phyloP scores from a whole-genome alignment of 2,888 invertebrate species.

The Eubasilissa splendida region DNA sequence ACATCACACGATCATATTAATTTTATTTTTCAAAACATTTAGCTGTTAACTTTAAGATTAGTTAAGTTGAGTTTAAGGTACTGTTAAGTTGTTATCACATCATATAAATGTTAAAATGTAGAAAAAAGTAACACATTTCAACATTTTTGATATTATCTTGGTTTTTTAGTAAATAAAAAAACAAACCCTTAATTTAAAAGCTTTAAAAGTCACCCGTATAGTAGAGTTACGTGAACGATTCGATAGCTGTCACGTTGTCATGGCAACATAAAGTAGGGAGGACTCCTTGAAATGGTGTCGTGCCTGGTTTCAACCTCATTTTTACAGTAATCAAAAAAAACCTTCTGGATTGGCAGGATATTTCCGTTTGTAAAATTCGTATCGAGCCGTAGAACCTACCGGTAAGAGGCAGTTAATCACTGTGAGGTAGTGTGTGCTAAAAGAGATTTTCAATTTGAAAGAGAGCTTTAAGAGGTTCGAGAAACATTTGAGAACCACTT shows the following conservation, averaged over 20 bases:
- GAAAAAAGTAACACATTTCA: too few relatives aligned
- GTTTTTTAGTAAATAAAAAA: too few relatives aligned
- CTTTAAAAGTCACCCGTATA: not conserved
- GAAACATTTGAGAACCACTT: constrained; percentile 15
- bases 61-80: too few relatives aligned
- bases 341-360: constrained; percentile 10
- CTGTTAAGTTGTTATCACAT: too few relatives aligned
- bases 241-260: constrained; percentile 46
- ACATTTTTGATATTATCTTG: too few relatives aligned
- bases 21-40: too few relatives aligned
- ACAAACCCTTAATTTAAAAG: too few relatives aligned
- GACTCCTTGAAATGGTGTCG: not conserved
- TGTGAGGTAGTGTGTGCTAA: constrained; percentile 8
- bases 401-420: constrained; percentile 2
- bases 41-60: too few relatives aligned
- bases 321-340: not conserved
- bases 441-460: constrained; percentile 25
- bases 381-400: constrained; percentile 14
- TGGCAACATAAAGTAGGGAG: constrained; percentile 39
- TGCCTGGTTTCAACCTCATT: not conserved
- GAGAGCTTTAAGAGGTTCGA: constrained; percentile 15
- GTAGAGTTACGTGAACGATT: constrained; percentile 28
- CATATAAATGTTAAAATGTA: too few relatives aligned
- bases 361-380: constrained; percentile 5
- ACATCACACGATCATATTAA: too few relatives aligned